Conservation (phyloP, 2,113 vertebrate genomes). For the Pygoscelis antarcticus region DNA sequence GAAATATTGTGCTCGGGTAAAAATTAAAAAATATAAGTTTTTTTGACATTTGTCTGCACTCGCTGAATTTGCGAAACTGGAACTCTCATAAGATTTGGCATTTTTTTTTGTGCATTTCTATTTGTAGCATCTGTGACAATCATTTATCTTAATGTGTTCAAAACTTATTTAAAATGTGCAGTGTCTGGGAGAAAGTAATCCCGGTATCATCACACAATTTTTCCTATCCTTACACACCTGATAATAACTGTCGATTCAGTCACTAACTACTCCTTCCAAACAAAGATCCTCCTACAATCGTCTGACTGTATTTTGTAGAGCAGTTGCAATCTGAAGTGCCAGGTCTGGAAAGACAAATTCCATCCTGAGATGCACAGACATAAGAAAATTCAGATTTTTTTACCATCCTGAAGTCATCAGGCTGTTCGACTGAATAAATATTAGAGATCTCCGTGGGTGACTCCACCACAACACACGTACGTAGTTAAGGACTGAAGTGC, state of each 20-base stretch:
- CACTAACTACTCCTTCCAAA: neutral
- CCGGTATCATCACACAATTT: neutral
- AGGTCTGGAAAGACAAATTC: neutral
- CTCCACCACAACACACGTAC: no score
- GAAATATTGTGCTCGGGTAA: neutral
- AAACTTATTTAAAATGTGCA: neutral
- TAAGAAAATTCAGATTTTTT: neutral
- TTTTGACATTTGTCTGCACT: neutral
- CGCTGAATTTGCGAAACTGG: neutral
- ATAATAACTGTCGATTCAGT: neutral
- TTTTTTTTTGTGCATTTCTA: neutral
- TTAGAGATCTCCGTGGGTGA: neutral
- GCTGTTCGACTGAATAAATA: neutral
- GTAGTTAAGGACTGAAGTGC: neutral
- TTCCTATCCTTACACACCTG: neutral
- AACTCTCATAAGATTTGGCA: fast-evolving
- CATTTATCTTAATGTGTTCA: neutral
- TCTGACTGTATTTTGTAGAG: neutral
- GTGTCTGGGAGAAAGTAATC: neutral
- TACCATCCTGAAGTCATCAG: neutral
- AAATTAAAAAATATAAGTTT: fast-evolving
- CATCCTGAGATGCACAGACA: neutral
- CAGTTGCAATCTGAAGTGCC: neutral
- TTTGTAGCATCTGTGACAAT: neutral
- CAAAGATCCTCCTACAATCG: neutral